A percentile compares a stretch with the other conserved stretches of the same genome.
These are phyloP conservation scores for Odontothrips loti DNA, from an alignment of 2,888 invertebrate genomes.

Conservation along the genomic window DNA sequence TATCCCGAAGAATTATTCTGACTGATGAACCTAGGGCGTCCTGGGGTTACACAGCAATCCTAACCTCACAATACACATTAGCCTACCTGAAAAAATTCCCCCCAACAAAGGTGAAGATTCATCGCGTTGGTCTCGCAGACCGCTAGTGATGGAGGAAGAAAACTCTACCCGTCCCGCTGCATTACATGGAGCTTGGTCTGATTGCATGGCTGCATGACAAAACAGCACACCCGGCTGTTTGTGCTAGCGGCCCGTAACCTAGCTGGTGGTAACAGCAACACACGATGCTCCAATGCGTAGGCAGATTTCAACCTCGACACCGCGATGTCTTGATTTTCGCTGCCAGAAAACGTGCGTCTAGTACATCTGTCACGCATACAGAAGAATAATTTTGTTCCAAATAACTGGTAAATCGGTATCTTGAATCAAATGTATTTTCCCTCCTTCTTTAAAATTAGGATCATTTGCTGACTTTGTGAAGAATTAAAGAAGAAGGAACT, in stretches of 20 bases:
- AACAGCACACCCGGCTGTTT: conserved; percentile 14
- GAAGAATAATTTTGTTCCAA: neutral
- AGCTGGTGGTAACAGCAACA: neutral
- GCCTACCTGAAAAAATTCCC: neutral
- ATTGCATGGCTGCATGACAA: conserved; percentile 8
- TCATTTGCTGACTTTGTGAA: neutral
- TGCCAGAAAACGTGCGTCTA: neutral
- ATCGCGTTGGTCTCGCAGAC: neutral
- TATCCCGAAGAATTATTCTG: neutral
- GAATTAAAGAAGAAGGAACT: neutral
- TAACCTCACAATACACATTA: neutral
- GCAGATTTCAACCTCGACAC: neutral
- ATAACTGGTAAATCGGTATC: neutral
- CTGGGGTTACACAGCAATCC: neutral
- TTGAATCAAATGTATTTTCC: conserved; percentile 3
- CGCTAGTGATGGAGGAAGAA: neutral
- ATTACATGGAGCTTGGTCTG: neutral
- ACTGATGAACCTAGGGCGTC: neutral
- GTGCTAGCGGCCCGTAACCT: neutral
- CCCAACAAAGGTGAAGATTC: neutral
- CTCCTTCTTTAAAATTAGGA: neutral
- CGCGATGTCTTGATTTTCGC: neutral
- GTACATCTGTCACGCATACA: neutral
- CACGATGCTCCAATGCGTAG: neutral
- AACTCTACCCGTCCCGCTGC: neutral